Evolutionary conservation across 2,113 vertebrate species (phyloP).

Genomic region (Heterocephalus glaber): DNA sequence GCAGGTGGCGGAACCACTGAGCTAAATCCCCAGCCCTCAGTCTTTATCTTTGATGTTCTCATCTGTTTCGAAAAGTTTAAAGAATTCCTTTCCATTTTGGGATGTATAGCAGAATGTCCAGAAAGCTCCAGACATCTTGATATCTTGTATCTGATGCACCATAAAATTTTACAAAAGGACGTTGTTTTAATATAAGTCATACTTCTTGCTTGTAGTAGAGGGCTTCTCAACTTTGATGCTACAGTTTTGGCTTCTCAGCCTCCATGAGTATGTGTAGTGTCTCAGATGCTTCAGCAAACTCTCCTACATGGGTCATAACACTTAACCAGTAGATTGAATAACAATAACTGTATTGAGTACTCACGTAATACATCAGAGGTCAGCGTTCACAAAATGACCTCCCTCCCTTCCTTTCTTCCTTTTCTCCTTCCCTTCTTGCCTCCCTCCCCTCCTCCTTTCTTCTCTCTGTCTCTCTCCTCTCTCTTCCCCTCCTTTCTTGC

Average conservation of each 20-base stretch:
- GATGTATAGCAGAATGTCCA: not conserved
- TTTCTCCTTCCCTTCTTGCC: too few relatives aligned
- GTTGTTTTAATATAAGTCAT: not conserved
- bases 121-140: not conserved
- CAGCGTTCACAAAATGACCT: not conserved
- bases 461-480: not conserved
- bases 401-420: not conserved
- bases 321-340: not conserved
- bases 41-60: not conserved
- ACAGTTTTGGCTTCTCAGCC: not conserved
- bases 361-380: not conserved
- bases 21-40: too few relatives aligned
- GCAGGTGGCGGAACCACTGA: too few relatives aligned
- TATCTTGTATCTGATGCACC: not conserved
- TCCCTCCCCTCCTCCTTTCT: too few relatives aligned
- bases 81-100: not conserved
- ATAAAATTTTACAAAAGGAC: not conserved
- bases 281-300: not conserved
- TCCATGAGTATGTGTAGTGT: not conserved
- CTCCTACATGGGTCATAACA: not conserved
- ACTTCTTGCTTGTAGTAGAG: not conserved
- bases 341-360: not conserved
- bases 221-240: not conserved
- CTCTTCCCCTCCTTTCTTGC: not conserved
- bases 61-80: constrained; percentile 25